Conservation (phyloP, 2,113 vertebrate genomes). For the Bagarius yarrelli region DNA sequence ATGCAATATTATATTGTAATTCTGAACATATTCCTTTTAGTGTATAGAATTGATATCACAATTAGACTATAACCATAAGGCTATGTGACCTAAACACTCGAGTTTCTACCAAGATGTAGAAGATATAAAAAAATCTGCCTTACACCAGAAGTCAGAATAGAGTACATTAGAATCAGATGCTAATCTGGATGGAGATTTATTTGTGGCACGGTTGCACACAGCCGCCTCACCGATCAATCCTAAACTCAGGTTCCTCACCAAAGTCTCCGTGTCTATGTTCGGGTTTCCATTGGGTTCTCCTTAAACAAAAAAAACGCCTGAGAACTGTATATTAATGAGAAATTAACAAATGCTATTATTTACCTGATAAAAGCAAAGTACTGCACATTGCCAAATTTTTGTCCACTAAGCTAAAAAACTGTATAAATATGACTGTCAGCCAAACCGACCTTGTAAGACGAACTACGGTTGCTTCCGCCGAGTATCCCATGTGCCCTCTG, state of each 20-base stretch:
- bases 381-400: no score
- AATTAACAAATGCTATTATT: no score
- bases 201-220: background rate
- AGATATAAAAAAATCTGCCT: background rate
- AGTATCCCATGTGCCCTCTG: conserved; percentile 10
- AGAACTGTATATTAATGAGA: no score
- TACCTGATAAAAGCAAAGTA: no score
- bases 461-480: background rate
- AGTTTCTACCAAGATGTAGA: background rate
- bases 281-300: background rate
- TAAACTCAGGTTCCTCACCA: background rate
- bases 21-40: no score
- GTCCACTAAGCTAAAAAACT: background rate
- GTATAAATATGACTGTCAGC: background rate
- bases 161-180: background rate
- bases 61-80: background rate
- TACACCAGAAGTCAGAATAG: background rate
- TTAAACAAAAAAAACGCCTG: background rate
- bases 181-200: background rate
- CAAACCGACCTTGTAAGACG: background rate
- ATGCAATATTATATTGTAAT: no score
- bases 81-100: no score
- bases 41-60: background rate
- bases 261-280: no score
- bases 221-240: background rate